Evolutionary conservation across 2,797 vertebrate genomes (phyloP), one percentile per base, ranked within the genome.

Genomic region (Gymnocypris eckloni): DNA sequence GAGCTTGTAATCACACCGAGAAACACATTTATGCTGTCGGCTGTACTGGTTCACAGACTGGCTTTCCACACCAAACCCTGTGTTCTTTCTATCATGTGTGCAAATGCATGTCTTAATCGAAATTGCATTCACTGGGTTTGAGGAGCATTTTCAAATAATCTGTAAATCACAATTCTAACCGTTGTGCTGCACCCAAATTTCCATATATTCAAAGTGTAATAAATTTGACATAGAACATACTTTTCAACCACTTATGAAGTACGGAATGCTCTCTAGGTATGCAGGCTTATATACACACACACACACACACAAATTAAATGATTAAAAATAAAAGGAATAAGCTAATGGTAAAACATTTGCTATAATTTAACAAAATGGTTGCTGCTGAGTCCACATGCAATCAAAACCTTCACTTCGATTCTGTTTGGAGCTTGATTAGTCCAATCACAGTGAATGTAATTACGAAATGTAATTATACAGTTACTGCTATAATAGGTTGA

Each of bases 1-100:
- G 85, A 72, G 86, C 86, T 67, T 87, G 86, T 81, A 89, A 85
- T 86, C 64, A 86, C 80, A 89, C 39, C 22, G 50, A 89, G 39
- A 86, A 89, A 83, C 79, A 89, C 86, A 87, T 85, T 86, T 71
- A 86, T 87, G 84, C 86, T 87, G 88, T 87, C 81, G 79, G 43
- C 83, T 59, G 71, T 86, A 72, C 28, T 86, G 85, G 82, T 85
- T 66, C 39, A 37, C 52, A 79, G 76, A 6, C 39, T 79, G 76
- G 33, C 37, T 79, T 71, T 79, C 37, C 37, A 11, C 37, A 69
- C 22, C 33, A 54, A 9, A 39, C 61, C 61, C n/a, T 41, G 8
- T 50, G n/a, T 75, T 56, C 56, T 66, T 50, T 64, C 3, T 77
- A 52, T 64, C 72, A 12, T 85, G 39, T 45, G 13, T 52, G n/a